Conservation (phyloP, 2,113 vertebrate species). For the Psephotus haematonotus region DNA sequence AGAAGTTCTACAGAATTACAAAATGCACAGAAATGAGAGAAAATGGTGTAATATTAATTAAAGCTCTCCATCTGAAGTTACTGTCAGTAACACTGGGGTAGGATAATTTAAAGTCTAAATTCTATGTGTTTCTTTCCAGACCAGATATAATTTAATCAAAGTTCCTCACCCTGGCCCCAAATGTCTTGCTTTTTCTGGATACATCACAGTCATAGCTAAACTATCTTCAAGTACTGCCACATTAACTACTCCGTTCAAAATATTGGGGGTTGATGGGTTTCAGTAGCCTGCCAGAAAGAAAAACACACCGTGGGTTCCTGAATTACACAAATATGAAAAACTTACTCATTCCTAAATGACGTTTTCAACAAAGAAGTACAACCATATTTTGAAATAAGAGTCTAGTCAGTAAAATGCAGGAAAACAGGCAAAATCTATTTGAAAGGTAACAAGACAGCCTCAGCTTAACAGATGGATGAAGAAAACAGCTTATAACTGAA, state of each 20-base stretch:
- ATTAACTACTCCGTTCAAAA: neutral
- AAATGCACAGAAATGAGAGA: neutral
- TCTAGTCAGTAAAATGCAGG: neutral
- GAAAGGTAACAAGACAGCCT: neutral
- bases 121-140: neutral
- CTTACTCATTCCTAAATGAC: neutral
- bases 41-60: neutral
- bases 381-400: conserved; percentile 23
- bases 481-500: neutral
- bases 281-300: neutral
- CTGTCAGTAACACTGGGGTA: neutral
- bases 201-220: neutral
- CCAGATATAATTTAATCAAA: neutral
- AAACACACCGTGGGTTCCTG: neutral
- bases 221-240: neutral
- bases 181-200: neutral
- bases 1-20: neutral
- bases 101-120: neutral
- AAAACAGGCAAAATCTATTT: neutral
- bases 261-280: neutral
- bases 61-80: neutral
- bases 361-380: neutral
- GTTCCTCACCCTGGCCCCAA: neutral
- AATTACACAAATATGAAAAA: conserved; percentile 25
- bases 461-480: neutral